Evolutionary conservation across 2,797 vertebrate genomes (phyloP), one percentile per base, ranked within the genome.

Genomic region (Coregonus ussuriensis): DNA sequence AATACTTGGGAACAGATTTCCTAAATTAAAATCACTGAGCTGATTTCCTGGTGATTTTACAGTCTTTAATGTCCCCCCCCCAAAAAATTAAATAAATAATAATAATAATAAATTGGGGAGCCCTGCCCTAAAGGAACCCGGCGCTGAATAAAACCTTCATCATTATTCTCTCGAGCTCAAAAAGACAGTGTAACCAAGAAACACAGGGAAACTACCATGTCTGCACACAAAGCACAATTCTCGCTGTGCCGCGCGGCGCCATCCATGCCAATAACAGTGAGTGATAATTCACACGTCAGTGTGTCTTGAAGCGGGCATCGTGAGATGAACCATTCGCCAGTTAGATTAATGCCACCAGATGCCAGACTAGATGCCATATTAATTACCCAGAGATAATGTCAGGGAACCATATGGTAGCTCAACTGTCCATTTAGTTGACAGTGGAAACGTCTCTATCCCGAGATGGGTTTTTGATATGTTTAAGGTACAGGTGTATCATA

Each of bases 341-440:
- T 88, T 86, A 94, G 94, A 94, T 94, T 94, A 94, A 94, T 94
- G 93, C 89, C 91, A 91, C 94, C 94, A 94, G 93, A 94, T 94
- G 94, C 93, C 94, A 92, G 91, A 90, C 91, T 91, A 93, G 93
- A 93, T 94, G 93, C 93, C 92, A 93, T 94, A 95, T 94, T 94
- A 94, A 94, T 94, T 94, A 94, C 91, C 91, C 92, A 89, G 89
- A 93, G 93, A 94, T 94, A 94, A 94, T 94, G 93, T 93, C 93
- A 93, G 89, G 78, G 86, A 87, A 88, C 92, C 93, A 94, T 94
- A 95, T 94, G 93, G 93, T 92, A 89, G 89, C 93, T 93, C 93
- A 92, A 93, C 92, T 91, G 94, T 92, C 93, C 93, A 90, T 94
- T 94, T 92, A 93, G 91, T 90, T 93, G 92, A 93, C 92, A 91